phyloP scores from a whole-genome alignment of 2,888 invertebrate species.

The Empis livida region DNA sequence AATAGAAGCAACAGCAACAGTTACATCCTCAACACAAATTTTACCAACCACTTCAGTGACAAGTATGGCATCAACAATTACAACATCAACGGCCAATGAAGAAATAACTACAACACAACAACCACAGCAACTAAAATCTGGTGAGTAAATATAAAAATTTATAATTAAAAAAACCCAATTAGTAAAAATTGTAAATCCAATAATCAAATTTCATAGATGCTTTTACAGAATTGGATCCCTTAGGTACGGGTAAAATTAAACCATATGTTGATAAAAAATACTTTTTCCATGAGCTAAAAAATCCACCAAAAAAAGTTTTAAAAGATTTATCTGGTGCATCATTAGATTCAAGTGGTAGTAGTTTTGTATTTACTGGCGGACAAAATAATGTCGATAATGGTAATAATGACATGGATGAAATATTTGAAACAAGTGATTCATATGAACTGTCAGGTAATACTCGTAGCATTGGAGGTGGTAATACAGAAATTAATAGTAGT shows the following conservation, averaged over 20 bases:
- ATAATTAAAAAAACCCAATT: too few relatives aligned
- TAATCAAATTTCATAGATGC: too few relatives aligned
- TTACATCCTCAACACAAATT: constrained; percentile 23
- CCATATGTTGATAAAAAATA: constrained; percentile 92
- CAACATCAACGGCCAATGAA: constrained; percentile 8
- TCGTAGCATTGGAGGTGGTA: too few relatives aligned
- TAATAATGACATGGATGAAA: constrained; percentile 1
- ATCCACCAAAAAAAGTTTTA: constrained; percentile 83
- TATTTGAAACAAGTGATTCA: neutral
- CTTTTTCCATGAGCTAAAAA: constrained; percentile 91
- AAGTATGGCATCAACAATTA: constrained; percentile 8
- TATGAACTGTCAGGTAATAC: neutral
- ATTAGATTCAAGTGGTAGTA: constrained; percentile 1
- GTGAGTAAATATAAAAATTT: too few relatives aligned
- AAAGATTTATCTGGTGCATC: constrained; percentile 51
- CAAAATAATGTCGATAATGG: constrained; percentile 8
- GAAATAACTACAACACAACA: constrained; percentile 9
- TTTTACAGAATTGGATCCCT: constrained; percentile 86
- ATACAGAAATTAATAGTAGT: too few relatives aligned
- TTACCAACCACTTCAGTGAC: constrained; percentile 13
- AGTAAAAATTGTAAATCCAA: too few relatives aligned
- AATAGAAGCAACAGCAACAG: constrained; percentile 22
- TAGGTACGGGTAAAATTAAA: constrained; percentile 81
- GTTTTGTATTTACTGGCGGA: neutral
- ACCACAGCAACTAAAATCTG: constrained; percentile 21